phyloP scores from a whole-genome alignment of 2,797 vertebrate genomes.

The Tolypeutes matacus region DNA sequence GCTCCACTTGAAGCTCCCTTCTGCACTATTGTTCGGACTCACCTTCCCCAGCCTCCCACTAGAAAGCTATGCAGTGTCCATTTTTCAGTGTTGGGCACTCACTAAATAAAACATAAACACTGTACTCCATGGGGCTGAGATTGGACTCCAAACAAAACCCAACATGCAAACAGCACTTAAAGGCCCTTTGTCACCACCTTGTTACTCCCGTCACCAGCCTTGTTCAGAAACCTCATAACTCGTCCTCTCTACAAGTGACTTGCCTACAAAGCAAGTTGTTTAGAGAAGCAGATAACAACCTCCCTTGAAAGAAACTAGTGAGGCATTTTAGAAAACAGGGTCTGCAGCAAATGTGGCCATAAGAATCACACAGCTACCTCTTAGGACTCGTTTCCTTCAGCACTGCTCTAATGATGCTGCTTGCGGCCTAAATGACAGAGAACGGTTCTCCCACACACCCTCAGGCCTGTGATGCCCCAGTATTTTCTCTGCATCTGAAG shows the following conservation, averaged over 20 bases:
- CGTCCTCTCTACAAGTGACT: constrained; percentile 55
- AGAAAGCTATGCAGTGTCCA: constrained; percentile 47
- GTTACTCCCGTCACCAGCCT: background rate
- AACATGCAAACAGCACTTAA: constrained; percentile 22
- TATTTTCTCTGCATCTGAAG: constrained; percentile 48
- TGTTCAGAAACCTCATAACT: constrained; percentile 67
- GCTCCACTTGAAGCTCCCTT: constrained; percentile 43
- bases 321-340: constrained; percentile 66
- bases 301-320: constrained; percentile 75
- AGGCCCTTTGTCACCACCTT: background rate
- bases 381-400: constrained; percentile 32
- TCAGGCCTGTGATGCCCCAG: background rate
- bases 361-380: constrained; percentile 45
- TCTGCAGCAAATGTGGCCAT: constrained; percentile 53
- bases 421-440: background rate
- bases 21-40: background rate
- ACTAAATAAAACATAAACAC: constrained; percentile 75
- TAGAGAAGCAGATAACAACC: constrained; percentile 76
- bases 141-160: constrained; percentile 55
- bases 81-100: constrained; percentile 62
- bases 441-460: constrained; percentile 38
- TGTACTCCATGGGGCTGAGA: background rate
- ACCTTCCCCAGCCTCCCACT: constrained; percentile 35
- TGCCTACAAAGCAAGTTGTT: constrained; percentile 66
- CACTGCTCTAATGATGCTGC: constrained; percentile 56